Conservation (phyloP, 2,888 invertebrate species). For the Drosophila colorata region DNA sequence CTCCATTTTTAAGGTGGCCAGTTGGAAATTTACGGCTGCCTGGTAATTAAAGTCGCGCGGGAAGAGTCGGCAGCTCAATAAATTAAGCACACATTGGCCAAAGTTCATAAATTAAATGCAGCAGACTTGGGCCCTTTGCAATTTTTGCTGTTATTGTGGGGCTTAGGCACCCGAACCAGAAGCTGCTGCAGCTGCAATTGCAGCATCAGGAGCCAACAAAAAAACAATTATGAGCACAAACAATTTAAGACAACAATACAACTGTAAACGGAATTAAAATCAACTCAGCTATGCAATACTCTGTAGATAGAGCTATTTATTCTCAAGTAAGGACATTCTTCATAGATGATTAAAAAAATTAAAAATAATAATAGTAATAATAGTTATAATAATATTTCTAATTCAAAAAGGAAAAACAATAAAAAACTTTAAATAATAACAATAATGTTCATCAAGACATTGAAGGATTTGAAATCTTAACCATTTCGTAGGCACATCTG, state of each 20-base stretch:
- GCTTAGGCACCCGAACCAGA: slow-evolving; percentile 19
- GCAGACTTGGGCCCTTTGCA: slow-evolving; percentile 12
- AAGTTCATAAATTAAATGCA: slow-evolving; percentile 49
- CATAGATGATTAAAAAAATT: not conserved
- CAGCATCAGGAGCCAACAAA: too few species aligned
- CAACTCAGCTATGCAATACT: not conserved
- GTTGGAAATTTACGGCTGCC: slow-evolving; percentile 36
- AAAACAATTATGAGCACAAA: slow-evolving; percentile 43
- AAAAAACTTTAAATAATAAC: too few species aligned
- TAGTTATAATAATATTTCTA: too few species aligned
- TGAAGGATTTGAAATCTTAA: too few species aligned
- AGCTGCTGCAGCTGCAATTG: slow-evolving; percentile 2
- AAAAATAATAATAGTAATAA: not conserved
- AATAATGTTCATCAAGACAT: not conserved
- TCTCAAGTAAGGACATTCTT: too few species aligned
- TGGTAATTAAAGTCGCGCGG: slow-evolving; percentile 42
- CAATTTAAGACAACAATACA: slow-evolving; percentile 1
- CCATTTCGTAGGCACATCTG: too few species aligned
- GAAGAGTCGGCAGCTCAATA: slow-evolving; percentile 38
- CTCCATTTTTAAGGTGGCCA: not conserved
- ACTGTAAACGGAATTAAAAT: not conserved
- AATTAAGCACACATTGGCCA: slow-evolving; percentile 46
- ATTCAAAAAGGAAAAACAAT: not conserved
- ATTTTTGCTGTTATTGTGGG: slow-evolving; percentile 24
- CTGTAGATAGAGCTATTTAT: not conserved